Evolutionary conservation across 2,797 vertebrate species (phyloP), one percentile per base, ranked within the genome.

Genomic region (Rhadinocentrus ornatus): DNA sequence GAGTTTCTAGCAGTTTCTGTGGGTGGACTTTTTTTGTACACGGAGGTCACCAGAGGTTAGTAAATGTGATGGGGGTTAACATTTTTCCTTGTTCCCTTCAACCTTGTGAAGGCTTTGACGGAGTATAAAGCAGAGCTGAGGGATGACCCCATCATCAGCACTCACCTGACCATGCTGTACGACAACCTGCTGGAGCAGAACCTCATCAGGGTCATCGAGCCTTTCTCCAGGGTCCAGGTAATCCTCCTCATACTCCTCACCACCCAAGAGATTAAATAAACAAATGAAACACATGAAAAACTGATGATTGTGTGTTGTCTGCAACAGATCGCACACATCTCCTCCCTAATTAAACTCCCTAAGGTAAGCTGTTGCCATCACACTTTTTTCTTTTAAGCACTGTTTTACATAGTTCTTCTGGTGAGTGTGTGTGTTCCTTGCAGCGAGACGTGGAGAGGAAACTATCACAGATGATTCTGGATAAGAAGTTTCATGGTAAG

Each of bases 111-210:
- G 97, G 97, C 97, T 37, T 89, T 99, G 89, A 97, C 96, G 78
- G 97, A 99, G 82, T 99, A 98, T 82, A 95, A 96, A 89, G 96
- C 94, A 46, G 98, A 99, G 91, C 96, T 99, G 93, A 95, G 96
- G 91, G 96, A 99, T 18, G 98, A 99, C 91, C 97, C 97, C 66
- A 99, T 99, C 91, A 99, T 99, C 91, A 97, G 93, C 90, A 98
- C 95, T 72, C 98, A 99, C 69, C 90, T 99, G 94, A 96, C 95
- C 76, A 97, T 96, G 83, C 93, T 99, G 53, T 99, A 99, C 18
- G 97, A 99, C 92, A 99, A 97, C 86, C 93, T 99, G 93, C 92
- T 99, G 94, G 97, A 99, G 92, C 96, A 98, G 95, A 99, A 99
- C 78, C 97, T 99, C 88, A 98, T 99, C 93, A 93, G 98, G 82